Base-by-base conservation (phyloP, 1,140 invertebrate genomes). In the Frieseomelitta varia region DNA sequence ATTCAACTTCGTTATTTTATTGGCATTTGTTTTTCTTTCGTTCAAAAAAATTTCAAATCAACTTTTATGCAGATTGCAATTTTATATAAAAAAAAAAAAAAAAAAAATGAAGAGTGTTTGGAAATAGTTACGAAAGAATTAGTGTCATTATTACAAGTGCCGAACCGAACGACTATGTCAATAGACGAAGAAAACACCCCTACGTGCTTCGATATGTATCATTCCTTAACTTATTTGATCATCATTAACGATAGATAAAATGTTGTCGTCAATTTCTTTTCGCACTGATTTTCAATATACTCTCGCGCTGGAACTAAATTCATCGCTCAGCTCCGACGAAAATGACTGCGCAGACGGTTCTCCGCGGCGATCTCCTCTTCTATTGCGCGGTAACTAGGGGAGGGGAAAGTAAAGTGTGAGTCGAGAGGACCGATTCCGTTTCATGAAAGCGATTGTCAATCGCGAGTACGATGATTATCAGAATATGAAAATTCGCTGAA, bases 151-250 rank as follows among this genome's bases (percentile, higher is more conserved):
- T n/a, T 34, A 67, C 17, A 55, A 4, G 30, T 1, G 17, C 6
- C 30, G 58, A 30, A 86, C 58, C 77, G 80, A 89, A 68, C 71
- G 67, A 71, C 63, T 53, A 73, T 14, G 47, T 78, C 74, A 58
- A 72, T 77, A 79, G 65, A 88, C 51, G 63, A 47, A 75, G 71
- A 86, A 81, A 83, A 90, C 86, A 87, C 80, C 76, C 55, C 86
- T 61, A 82, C 75, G 85, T 87, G 83, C 81, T 82, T 87, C 85
- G 91, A 92, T 93, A 93, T 93, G 91, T 93, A 91, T 92, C 74
- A 88, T 91, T 91, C 87, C 87, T 91, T 89, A 92, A 88, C 81
- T 91, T 92, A 87, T 79, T 82, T 61, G 80, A 80, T 85, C 73
- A 82, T 85, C 56, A 1, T 53, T 75, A 68, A 89, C 71, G 85